Evolutionary conservation across 1,140 invertebrate species (phyloP), one percentile per base, ranked within the genome.

Genomic region (Pachypeltis micranthus): DNA sequence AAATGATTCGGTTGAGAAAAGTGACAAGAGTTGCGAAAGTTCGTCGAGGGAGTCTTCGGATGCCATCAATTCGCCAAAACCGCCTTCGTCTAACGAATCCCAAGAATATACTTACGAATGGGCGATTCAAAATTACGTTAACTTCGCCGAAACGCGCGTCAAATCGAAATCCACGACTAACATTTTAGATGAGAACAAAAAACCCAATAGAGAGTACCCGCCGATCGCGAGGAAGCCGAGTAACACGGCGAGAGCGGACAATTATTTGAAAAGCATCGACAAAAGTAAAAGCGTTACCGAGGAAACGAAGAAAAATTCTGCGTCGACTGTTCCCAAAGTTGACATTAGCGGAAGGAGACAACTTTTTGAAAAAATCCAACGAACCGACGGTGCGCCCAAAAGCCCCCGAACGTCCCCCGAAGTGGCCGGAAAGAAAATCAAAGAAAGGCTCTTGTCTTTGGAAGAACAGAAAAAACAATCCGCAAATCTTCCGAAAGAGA

Each of bases 81-180:
- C 79, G 25, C 80, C 79, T 25, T 79, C 79, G 68, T 83, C 81
- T 19, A 78, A 80, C 1, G 80, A 83, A 67, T 78, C 80, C 2
- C 83, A 86, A 65, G 88, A 91, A 70, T 91, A 91, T 73, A 90
- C 88, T 0, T 91, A 90, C 72, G 89, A 91, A 72, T 83, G 87
- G 66, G 88, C 88, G 63, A 91, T 91, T 65, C 86, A 89, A 68
- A 85, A 85, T 64, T 91, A 91, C 71, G 86, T 89, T 62, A 69
- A 87, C 85, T 63, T 78, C 78, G 51, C 83, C 77, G 70, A 86
- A 74, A 69, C 75, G 73, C 69, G 70, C 63, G 69, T 68, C 16
- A 70, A 66, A 55, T 69, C 68, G 26, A 68, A 66, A 29, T 67
- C 65, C 10, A 60, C 63, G 44, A 62, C 63, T 65, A 63, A 63